Conservation (phyloP, 2,797 vertebrate genomes). For the Falco biarmicus region DNA sequence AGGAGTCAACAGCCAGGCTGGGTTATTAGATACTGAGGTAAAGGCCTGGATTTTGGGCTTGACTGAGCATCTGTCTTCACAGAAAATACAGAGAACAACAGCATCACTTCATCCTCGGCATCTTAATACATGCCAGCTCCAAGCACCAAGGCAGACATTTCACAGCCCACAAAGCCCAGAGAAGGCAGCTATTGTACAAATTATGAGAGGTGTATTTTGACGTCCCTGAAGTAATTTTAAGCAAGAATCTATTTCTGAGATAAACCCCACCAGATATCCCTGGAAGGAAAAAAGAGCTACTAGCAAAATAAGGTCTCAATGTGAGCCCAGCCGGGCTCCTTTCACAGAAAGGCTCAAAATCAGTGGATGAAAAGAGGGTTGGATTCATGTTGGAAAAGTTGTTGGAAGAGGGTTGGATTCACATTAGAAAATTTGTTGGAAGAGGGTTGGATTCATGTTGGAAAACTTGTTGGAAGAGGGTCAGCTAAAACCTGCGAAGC, state of each 20-base stretch:
- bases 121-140: background rate
- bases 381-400: background rate
- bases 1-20: background rate
- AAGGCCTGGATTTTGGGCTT: constrained; percentile 48
- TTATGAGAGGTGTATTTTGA: background rate
- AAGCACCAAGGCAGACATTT: background rate
- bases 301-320: background rate
- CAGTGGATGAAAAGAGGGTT: background rate
- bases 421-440: background rate
- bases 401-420: background rate
- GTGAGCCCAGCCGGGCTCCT: background rate
- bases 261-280: background rate
- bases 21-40: constrained; percentile 18
- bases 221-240: background rate
- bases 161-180: constrained; percentile 48
- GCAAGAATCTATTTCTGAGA: constrained; percentile 18
- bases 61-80: constrained; percentile 34
- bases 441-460: background rate
- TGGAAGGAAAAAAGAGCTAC: background rate
- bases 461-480: background rate
- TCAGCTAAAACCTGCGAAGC: background rate
- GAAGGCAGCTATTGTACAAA: constrained; percentile 27
- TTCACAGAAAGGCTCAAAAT: background rate
- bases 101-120: constrained; percentile 11
- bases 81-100: constrained; percentile 32